Evolutionary conservation across 2,888 invertebrate genomes (phyloP).

Genomic region (Eupithecia inturbata): DNA sequence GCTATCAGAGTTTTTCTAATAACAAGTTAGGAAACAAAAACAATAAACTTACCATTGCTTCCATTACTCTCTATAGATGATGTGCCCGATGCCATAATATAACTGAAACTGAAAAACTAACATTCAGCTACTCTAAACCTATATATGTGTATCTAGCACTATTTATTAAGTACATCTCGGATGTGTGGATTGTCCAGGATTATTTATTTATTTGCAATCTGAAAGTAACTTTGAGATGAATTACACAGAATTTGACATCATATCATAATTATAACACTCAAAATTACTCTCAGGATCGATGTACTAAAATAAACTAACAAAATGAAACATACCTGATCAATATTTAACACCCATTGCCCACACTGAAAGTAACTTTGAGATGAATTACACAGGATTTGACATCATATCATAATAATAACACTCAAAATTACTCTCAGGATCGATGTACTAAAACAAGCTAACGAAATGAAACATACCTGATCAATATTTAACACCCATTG

Average conservation of each 20-base stretch:
- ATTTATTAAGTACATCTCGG: too few species aligned
- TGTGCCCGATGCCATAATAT: slow-evolving; percentile 90
- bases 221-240: background rate
- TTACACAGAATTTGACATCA: background rate
- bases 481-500: slow-evolving; percentile 58
- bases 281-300: background rate
- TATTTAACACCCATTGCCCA: slow-evolving; percentile 58
- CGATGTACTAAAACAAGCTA: background rate
- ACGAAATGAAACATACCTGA: slow-evolving; percentile 48
- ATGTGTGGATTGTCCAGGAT: too few species aligned
- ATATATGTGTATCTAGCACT: background rate
- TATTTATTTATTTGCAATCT: too few species aligned
- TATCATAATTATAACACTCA: slow-evolving; percentile 1
- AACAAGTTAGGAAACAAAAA: background rate
- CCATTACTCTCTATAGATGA: slow-evolving; percentile 91
- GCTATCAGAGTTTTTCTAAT: background rate
- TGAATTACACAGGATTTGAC: background rate
- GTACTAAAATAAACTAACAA: background rate
- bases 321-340: slow-evolving; percentile 52
- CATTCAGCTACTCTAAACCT: slow-evolving; percentile 22
- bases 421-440: background rate
- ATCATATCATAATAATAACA: background rate
- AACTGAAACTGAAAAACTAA: slow-evolving; percentile 60
- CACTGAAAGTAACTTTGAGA: slow-evolving; percentile 26
- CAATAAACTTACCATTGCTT: slow-evolving; percentile 86